Evolutionary conservation across 2,888 invertebrate genomes (phyloP), one percentile per base, ranked within the genome.

Genomic region (Mesochorus sp.): DNA sequence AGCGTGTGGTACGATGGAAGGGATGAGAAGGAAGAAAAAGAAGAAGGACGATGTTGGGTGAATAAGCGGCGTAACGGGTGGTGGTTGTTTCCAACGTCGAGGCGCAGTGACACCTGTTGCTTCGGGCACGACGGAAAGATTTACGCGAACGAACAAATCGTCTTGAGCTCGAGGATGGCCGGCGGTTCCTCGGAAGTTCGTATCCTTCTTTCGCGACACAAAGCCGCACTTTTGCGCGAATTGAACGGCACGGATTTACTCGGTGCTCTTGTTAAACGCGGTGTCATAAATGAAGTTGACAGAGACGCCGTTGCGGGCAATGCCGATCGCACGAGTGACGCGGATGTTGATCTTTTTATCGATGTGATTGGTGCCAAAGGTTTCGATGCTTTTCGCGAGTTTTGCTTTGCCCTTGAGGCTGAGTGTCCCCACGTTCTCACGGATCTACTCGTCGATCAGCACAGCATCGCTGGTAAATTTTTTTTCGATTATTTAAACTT

Each of bases 201-300:
- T 88, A 93, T 93, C 84, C 92, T 94, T 81, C 91, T 94, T 73
- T 92, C 93, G 83, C 93, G 94, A 67, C 94, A 94, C 90, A 94
- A 93, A 90, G 92, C 92, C 57, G 93, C 93, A 76, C 92, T 94
- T 85, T 92, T 94, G 85, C 92, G 93, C 76, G 94, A 94, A 91
- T 89, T 94, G 83, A 92, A 93, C 86, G 93, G 93, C 82, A 94
- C 94, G 79, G 94, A 94, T 89, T 91, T 94, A 62, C 87, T 94
- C 82, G 93, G 93, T 79, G 93, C 93, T 80, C 91, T 94, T 75
- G 94, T 94, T 68, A 94, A 94, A 88, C 94, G 94, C 86, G 93
- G 94, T 59, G 92, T 94, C 81, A 92, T 94, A 78, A 94, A 92
- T 85, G 91, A 94, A 81, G 92, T 93, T 83, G 94, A 94, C 84